These are phyloP conservation scores for Smutsia temminckii DNA, from an alignment of 2,797 vertebrate genomes.

Conservation along the genomic window DNA sequence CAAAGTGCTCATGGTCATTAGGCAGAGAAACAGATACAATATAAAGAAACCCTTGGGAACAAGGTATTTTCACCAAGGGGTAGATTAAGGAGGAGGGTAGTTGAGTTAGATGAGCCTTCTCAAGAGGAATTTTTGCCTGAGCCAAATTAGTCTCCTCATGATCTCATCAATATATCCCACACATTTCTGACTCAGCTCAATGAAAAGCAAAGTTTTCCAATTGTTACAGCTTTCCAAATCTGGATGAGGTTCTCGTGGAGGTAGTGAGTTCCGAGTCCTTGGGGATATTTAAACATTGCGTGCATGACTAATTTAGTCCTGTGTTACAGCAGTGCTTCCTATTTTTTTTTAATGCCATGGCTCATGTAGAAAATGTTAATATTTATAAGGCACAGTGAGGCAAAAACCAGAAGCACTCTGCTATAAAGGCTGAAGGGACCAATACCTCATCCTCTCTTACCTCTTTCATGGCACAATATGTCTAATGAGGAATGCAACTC, in stretches of 20 bases:
- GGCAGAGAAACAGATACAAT: neutral
- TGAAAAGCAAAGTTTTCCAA: neutral
- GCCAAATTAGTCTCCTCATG: neutral
- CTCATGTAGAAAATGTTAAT: neutral
- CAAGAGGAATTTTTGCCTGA: neutral
- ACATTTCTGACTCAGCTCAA: slow-evolving; percentile 33
- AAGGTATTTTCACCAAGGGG: neutral
- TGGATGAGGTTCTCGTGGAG: neutral
- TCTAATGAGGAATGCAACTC: neutral
- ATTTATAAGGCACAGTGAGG: neutral
- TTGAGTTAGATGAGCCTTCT: neutral
- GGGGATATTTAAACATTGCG: neutral
- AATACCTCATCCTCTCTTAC: neutral
- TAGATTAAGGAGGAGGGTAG: neutral
- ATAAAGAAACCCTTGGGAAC: neutral
- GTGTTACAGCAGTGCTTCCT: neutral
- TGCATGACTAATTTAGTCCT: neutral
- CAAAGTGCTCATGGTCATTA: neutral
- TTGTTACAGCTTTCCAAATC: slow-evolving; percentile 3
- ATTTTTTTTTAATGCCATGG: neutral
- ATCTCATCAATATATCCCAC: neutral
- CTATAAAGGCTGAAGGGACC: neutral
- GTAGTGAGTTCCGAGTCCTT: neutral
- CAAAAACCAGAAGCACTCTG: neutral
- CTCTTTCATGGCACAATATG: neutral